Evolutionary conservation across 2,113 vertebrate genomes (phyloP).

Genomic region (Clarias macrocephalus): DNA sequence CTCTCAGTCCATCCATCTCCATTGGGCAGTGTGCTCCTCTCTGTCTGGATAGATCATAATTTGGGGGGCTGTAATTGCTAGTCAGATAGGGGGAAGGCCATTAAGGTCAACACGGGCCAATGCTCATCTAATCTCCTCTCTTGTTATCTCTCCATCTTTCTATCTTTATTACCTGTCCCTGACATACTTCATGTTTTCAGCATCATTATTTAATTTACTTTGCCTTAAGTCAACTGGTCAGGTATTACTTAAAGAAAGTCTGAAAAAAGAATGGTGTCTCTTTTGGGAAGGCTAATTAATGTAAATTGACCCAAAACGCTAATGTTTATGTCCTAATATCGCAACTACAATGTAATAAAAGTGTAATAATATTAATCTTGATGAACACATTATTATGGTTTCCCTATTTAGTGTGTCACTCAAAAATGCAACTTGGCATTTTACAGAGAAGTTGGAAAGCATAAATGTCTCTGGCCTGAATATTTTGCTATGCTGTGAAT

Average conservation of each 20-base stretch:
- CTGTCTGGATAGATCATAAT: conserved; percentile 79
- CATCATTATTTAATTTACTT: conserved; percentile 49
- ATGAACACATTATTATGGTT: neutral
- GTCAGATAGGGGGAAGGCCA: conserved; percentile 68
- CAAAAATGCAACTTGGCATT: neutral
- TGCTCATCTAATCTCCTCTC: conserved; percentile 53
- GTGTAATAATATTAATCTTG: neutral
- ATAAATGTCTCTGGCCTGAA: neutral
- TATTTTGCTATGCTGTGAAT: neutral
- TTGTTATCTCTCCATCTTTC: conserved; percentile 49
- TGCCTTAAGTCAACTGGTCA: conserved; percentile 60
- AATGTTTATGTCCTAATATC: neutral
- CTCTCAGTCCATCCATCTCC: conserved; percentile 73
- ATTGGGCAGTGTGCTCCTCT: conserved; percentile 69
- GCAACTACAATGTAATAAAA: neutral
- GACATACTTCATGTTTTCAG: conserved; percentile 65
- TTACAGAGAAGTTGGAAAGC: neutral
- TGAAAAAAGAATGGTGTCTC: neutral
- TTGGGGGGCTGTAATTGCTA: conserved; percentile 79
- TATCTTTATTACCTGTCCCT: conserved; percentile 54
- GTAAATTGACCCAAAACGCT: neutral
- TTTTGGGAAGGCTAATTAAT: neutral
- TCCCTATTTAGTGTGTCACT: neutral
- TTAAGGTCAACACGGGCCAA: conserved; percentile 69
- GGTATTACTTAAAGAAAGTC: conserved; percentile 40